These are phyloP conservation scores for Morone chrysops DNA, from an alignment of 2,113 vertebrate species.

Conservation along the genomic window DNA sequence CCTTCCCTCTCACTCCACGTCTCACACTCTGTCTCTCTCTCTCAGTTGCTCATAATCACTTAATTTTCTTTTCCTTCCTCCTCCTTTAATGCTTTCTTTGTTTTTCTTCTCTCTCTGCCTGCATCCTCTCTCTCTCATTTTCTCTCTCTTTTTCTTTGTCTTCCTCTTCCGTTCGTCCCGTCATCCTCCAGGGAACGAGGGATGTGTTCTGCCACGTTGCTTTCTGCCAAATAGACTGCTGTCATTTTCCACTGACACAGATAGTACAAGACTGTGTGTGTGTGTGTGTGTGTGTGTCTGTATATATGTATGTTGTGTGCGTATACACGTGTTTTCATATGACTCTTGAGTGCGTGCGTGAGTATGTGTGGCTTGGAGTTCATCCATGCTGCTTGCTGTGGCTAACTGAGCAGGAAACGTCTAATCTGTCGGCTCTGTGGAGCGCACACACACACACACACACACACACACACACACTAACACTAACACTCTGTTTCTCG, in stretches of 20 bases:
- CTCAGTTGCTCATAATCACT: background rate
- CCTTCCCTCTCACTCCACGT: background rate
- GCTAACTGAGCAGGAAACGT: slow-evolving; percentile 74
- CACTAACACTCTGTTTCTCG: too few species aligned
- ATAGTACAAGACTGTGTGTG: slow-evolving; percentile 16
- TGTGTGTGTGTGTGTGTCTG: slow-evolving; percentile 15
- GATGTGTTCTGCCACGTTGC: slow-evolving; percentile 60
- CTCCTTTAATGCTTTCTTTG: background rate
- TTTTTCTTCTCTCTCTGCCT: background rate
- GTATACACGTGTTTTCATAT: slow-evolving; percentile 1
- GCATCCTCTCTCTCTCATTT: background rate
- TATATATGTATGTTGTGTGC: slow-evolving; percentile 11
- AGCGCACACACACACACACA: slow-evolving; percentile 22
- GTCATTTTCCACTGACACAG: slow-evolving; percentile 60
- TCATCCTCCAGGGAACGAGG: slow-evolving; percentile 22
- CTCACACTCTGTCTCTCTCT: background rate
- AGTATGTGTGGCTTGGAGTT: slow-evolving; percentile 63
- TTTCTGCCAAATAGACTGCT: slow-evolving; percentile 56
- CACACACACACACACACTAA: slow-evolving; percentile 30
- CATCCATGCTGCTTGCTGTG: slow-evolving; percentile 63
- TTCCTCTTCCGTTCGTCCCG: background rate
- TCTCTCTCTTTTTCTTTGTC: background rate
- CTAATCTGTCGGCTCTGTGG: slow-evolving; percentile 66
- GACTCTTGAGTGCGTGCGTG: slow-evolving; percentile 8
- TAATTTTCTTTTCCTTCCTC: background rate